A percentile compares a stretch with the other conserved stretches of the same genome.
phyloP scores from a whole-genome alignment of 2,797 vertebrate species.

The Falco rusticolus region DNA sequence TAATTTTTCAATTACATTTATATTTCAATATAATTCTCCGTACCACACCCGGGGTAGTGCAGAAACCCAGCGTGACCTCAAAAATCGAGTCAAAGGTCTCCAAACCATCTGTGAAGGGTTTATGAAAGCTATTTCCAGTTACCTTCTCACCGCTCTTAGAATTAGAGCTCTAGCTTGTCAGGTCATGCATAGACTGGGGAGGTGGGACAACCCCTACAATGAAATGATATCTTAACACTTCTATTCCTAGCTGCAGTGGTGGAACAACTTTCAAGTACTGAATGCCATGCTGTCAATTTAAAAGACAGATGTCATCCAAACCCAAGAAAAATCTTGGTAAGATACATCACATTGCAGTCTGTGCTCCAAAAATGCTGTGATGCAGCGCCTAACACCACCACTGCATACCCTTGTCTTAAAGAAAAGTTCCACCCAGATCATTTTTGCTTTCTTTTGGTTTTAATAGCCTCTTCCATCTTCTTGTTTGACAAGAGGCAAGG shows the following conservation, averaged over 20 bases:
- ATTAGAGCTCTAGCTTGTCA: not conserved
- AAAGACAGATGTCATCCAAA: not conserved
- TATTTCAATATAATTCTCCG: not conserved
- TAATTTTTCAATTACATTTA: not conserved
- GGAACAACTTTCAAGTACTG: not conserved
- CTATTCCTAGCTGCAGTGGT: not conserved
- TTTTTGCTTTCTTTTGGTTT: not conserved
- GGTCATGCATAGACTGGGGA: not conserved
- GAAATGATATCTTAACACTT: not conserved
- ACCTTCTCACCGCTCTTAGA: not conserved
- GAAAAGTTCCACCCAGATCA: not conserved
- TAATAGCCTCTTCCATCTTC: not conserved
- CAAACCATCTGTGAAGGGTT: not conserved
- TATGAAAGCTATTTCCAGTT: not conserved
- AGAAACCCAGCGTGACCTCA: not conserved
- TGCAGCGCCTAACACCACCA: not conserved
- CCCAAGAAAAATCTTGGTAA: not conserved
- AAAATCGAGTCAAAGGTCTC: not conserved
- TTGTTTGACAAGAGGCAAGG: not conserved
- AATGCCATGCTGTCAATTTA: not conserved
- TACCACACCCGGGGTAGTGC: not conserved
- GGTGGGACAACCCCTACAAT: not conserved
- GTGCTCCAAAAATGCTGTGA: not conserved
- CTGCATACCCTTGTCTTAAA: not conserved
- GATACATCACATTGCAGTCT: fast-evolving